Evolutionary conservation across 1,140 invertebrate genomes (phyloP), one percentile per base, ranked within the genome.

Genomic region (Heliconius hermathena): DNA sequence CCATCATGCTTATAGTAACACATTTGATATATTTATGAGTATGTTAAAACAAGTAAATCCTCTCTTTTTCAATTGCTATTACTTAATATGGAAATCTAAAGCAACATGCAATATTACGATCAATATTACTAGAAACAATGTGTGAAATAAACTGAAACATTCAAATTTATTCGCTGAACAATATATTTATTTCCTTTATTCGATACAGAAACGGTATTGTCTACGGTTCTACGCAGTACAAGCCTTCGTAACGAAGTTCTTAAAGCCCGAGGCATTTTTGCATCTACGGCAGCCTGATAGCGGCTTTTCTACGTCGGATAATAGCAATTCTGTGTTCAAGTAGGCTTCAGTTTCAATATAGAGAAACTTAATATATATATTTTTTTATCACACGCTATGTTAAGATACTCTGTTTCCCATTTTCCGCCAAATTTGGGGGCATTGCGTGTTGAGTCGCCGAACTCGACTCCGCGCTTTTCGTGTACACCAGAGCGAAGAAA

Each of bases 271-370:
- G 71, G 77, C 77, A 41, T 73, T 66, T 73, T 72, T 78, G 36
- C 20, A 46, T 60, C 77, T 26, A 41, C 77, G 11, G 20, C 77
- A 83, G 88, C 81, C 83, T 84, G 84, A 88, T 60, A 71, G 57
- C 33, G 16, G 57, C 57, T 60, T 60, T 75, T 75, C 38, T 75
- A 22, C 20, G 33, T 22, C 33, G 20, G 3, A 66, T 75, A 75
- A 75, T 75, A 66, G 33, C 36, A 18, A 22, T 75, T 66, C 57
- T 75, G 36, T 75, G 74, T 75, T 60, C 29, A 26, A 66, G 8
- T 29, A 16, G 4, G 26, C 6, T 66, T 66, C 1, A 16, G 11
- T 16, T 66, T 66, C 13, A 66, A 26, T 57, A 66, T 66, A 13
- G 26, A 29, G 60, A 29, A n/a, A 22, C 20, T 57, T 52, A 20